Base-by-base conservation (phyloP, 2,113 vertebrate genomes). In the Oncorhynchus masou region DNA sequence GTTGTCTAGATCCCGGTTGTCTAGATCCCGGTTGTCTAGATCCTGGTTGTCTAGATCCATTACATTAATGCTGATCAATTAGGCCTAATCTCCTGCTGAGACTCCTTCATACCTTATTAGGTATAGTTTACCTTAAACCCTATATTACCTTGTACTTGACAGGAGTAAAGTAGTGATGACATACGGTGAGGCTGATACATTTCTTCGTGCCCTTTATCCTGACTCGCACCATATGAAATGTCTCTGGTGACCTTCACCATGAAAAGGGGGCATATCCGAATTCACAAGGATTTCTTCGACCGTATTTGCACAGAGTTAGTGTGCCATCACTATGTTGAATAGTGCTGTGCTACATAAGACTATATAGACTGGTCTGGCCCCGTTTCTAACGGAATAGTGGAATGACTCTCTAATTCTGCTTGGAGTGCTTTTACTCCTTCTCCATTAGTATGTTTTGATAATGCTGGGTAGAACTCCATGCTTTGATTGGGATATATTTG, bases 371-470 rank as follows among this genome's bases (percentile, higher is more conserved):
- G 5, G 25, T 25, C 65, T 29, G 76, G 73, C 82, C 85, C 78
- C 83, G 85, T 84, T 79, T 86, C 74, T 81, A 86, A 88, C 89
- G 67, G 77, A 85, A 85, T 80, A 79, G 88, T 88, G 82, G 82
- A 90, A 89, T 88, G 81, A 79, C 84, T 82, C 83, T 73, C 71
- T 81, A 72, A 85, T 83, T 19, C 77, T 77, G 76, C 82, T 77
- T 77, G 79, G 81, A 51, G 77, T 75, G 87, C 79, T 68, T 66
- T 59, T 59, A 51, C 68, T 54, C 57, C 3, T 27, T 29, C 64
- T 27, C 64, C 6, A 4, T 15, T 6, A 7, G 19, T 7, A n/a
- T 9, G 2, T 62, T 62, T 62, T 29, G 65, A 64, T 64, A 25
- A 64, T 7, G 24, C 25, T 15, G 65, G 22, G 65, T 25, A 22